phyloP scores from a whole-genome alignment of 1,140 invertebrate species.

The Gonatopus flavifemur region DNA sequence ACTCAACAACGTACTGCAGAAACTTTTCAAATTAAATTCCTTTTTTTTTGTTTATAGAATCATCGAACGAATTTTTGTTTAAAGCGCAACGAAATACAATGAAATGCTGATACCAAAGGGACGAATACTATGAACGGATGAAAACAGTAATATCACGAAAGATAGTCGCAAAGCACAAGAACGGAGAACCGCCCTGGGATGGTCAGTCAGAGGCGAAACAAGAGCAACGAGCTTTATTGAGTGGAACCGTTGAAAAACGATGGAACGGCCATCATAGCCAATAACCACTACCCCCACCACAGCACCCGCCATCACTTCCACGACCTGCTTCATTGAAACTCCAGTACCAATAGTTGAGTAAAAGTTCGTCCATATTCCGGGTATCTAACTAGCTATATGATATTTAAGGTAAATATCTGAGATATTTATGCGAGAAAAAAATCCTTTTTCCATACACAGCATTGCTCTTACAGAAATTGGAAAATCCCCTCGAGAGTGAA shows the following conservation, averaged over 20 bases:
- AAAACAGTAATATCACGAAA: constrained; percentile 21
- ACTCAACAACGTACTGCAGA: no score
- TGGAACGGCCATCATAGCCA: constrained; percentile 21
- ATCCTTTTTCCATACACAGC: no score
- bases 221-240: constrained; percentile 46
- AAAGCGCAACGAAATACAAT: no score
- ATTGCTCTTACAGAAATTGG: no score
- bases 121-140: constrained; percentile 9
- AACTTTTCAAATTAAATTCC: no score
- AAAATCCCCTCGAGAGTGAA: no score
- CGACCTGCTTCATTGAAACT: constrained; percentile 22
- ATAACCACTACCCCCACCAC: constrained; percentile 25
- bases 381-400: constrained; percentile 29
- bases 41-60: no score
- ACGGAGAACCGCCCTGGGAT: constrained; percentile 36
- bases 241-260: constrained; percentile 49
- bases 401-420: constrained; percentile 30
- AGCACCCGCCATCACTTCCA: constrained; percentile 1
- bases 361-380: constrained; percentile 22
- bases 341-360: constrained; percentile 3
- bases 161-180: constrained; percentile 30
- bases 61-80: no score
- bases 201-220: constrained; percentile 48
- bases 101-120: constrained; percentile 4
- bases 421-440: constrained; percentile 34